Evolutionary conservation across 2,797 vertebrate genomes (phyloP), one percentile per base, ranked within the genome.

Genomic region (Rhodeus uyekii): DNA sequence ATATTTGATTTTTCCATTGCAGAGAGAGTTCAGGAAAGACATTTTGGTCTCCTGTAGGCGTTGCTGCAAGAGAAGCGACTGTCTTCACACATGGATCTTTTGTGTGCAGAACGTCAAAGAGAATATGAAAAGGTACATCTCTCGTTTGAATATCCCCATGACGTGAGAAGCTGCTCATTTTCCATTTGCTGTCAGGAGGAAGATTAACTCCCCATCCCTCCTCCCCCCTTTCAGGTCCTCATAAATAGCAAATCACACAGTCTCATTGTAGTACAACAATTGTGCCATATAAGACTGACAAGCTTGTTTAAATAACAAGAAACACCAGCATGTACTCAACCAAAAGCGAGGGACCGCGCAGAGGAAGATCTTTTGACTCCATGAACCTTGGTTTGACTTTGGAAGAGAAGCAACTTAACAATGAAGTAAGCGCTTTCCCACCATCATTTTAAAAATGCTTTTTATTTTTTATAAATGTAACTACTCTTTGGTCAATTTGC

Each of bases 321-420:
- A 29, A 50, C 27, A 55, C 76, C 85, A 91, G 76, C 86, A 96
- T 96, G 96, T 96, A 95, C 90, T 94, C 94, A 60, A 92, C 90
- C 87, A 93, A 93, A 90, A 87, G 91, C 18, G 95, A 95, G 44
- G 93, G 91, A 76, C 95, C 95, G 32, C 91, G 94, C 4, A 91
- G 95, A 90, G 95, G 95, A 83, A 92, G 95, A 84, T 96, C 95
- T 22, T 95, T 96, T 89, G 96, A 97, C 89, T 95, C 96, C 38
- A 94, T 95, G 85, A 96, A 95, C 89, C 90, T 94, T 29, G 93
- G 88, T 60, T 65, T 88, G 83, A 79, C 83, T 44, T 91, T 94
- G 82, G 96, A 95, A 61, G 96, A 96, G 55, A 96, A 96, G 73
- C 93, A 94, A 65, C 92, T 96, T 32, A 95, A 95, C 86, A 96